Percentiles rank a stretch among this genome's conserved stretches.
These are phyloP conservation scores for Leptinotarsa lineolata DNA, from an alignment of 1,140 invertebrate genomes.

Conservation along the genomic window DNA sequence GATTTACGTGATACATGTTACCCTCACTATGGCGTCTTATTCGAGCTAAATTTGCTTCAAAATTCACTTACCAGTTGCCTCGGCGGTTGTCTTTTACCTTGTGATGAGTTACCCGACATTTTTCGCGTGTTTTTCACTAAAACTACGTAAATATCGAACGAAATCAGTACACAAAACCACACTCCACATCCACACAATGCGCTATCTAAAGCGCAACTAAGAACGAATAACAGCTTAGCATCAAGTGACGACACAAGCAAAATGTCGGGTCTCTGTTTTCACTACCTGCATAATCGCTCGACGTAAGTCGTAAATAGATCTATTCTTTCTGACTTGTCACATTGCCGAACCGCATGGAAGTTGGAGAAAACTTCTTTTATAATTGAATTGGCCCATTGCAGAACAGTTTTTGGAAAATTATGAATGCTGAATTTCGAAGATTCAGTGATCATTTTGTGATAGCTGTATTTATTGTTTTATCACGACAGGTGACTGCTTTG, in stretches of 20 bases:
- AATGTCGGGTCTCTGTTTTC: neutral
- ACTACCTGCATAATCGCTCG: neutral
- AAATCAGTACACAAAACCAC: slow-evolving; percentile 33
- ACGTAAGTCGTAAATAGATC: slow-evolving; percentile 4
- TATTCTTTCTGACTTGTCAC: slow-evolving; percentile 13
- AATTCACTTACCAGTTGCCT: slow-evolving; percentile 46
- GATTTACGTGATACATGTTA: slow-evolving; percentile 44
- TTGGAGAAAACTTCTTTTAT: neutral
- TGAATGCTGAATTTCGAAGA: no score
- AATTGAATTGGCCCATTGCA: neutral
- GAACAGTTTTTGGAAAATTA: no score
- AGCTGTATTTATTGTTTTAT: no score
- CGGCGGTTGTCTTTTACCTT: slow-evolving; percentile 38
- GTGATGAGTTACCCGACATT: slow-evolving; percentile 44
- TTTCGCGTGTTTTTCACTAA: slow-evolving; percentile 33
- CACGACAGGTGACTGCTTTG: neutral
- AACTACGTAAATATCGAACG: slow-evolving; percentile 43
- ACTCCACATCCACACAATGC: slow-evolving; percentile 42
- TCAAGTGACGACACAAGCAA: slow-evolving; percentile 1
- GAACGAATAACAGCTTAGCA: slow-evolving; percentile 32
- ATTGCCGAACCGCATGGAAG: slow-evolving; percentile 11
- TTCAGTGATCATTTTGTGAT: no score
- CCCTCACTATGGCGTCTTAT: slow-evolving; percentile 40
- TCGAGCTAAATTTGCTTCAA: slow-evolving; percentile 13
- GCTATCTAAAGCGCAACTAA: slow-evolving; percentile 47